Base-by-base conservation (phyloP, 2,888 invertebrate species). In the Entomobrya multifasciata region DNA sequence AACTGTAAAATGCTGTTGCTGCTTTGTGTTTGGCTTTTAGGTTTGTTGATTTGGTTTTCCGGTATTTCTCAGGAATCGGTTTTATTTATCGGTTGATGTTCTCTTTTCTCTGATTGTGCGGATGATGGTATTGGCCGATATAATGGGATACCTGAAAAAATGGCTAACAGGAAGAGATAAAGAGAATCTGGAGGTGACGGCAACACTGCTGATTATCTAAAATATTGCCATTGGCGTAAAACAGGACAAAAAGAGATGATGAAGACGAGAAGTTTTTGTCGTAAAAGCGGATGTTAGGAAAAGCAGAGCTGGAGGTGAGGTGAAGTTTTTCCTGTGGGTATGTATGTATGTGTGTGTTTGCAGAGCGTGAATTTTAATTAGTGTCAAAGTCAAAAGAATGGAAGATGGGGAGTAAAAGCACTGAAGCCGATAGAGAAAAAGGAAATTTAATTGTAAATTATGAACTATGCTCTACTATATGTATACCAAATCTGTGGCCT, bases 341-440 rank as follows among this genome's bases (percentile, higher is more conserved):
- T 5, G 55, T 17, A 11, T 55, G 55, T 6, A 17, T 65, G n/a
- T n/a, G 10, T 22, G 6, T 47, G 44, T 67, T 17, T 44, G 47
- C 22, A 4, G 44, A 67, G 67, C 22, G 67, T 67, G 22, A 44
- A 44, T 70, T 47, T 70, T 47, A 70, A 70, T 70, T 70, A 70
- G 47, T 70, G 70, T 70, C 47, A 67, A 44, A 67, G 20, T 67
- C 67, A 70, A 70, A 49, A n/a, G 17, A 55, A 10, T 15, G 55
- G n/a, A 20, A 8, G 20, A 55, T 8, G n/a, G 22, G 1, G 13
- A 20, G 47, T 13, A 25, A 70, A 10, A 25, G n/a, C 5, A 47
- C 57, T 57, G 57, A 20, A n/a, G 41, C 13, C n/a, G 17, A n/a
- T 22, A 25, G 4, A 65, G 65, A 25, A 15, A 30, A n/a, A n/a